phyloP scores from a whole-genome alignment of 2,888 invertebrate genomes.

The Leptopilina syphax region DNA sequence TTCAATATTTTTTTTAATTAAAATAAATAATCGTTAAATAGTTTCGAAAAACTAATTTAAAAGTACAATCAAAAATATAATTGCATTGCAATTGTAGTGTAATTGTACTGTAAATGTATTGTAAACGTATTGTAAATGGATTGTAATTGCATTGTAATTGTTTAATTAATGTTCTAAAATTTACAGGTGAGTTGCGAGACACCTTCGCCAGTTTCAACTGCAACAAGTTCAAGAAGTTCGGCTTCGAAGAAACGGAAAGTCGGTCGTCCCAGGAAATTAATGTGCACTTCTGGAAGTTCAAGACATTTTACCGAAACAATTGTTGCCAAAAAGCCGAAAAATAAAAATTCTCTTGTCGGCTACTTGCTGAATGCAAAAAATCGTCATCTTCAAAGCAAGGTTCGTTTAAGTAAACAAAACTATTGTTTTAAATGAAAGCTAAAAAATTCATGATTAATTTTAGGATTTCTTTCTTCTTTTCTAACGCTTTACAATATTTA shows the following conservation, averaged over 20 bases:
- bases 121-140: no score
- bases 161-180: neutral
- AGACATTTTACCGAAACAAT: slow-evolving; percentile 86
- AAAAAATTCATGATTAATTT: no score
- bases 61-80: neutral
- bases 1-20: no score
- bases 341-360: slow-evolving; percentile 83
- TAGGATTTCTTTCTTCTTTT: neutral
- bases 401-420: slow-evolving; percentile 48
- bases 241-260: slow-evolving; percentile 88
- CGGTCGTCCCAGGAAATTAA: slow-evolving; percentile 87
- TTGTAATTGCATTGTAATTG: no score
- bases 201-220: slow-evolving; percentile 65
- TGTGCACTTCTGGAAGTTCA: slow-evolving; percentile 78
- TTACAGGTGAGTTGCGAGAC: slow-evolving; percentile 65
- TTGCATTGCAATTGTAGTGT: no score
- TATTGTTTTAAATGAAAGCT: no score
- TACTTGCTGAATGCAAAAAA: slow-evolving; percentile 83
- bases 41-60: neutral
- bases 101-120: no score
- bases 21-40: no score
- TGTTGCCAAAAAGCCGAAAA: slow-evolving; percentile 88
- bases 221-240: slow-evolving; percentile 64
- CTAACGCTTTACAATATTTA: neutral
- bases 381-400: slow-evolving; percentile 78